A percentile compares a stretch with the other conserved stretches of the same genome.
These are phyloP conservation scores for Tympanuchus pallidicinctus DNA, from an alignment of 2,113 vertebrate species.

Conservation along the genomic window DNA sequence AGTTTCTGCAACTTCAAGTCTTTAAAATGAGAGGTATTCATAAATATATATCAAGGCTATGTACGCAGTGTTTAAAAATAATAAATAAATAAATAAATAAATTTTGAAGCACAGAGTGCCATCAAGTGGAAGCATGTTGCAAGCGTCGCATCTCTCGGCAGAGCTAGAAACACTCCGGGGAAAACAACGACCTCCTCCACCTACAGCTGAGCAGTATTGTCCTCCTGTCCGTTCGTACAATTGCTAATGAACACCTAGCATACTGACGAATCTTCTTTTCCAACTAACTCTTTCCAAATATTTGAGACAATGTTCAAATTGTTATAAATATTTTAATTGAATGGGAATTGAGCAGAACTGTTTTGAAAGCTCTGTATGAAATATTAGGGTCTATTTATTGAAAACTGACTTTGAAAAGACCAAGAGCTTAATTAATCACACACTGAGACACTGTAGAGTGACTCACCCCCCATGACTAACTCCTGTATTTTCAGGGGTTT, in stretches of 20 bases:
- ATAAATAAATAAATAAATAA: not conserved
- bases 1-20: not conserved
- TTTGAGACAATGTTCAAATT: not conserved
- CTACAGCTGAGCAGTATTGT: not conserved
- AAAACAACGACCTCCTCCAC: not conserved
- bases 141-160: not conserved
- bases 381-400: not conserved
- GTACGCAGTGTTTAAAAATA: not conserved
- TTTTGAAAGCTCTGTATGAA: not conserved
- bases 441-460: not conserved
- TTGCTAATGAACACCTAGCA: not conserved
- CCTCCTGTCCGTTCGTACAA: not conserved
- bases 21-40: not conserved
- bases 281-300: not conserved
- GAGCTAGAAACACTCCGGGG: not conserved
- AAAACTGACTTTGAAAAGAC: not conserved
- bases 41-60: not conserved
- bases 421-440: not conserved
- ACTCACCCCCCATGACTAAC: not conserved
- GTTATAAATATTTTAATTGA: not conserved
- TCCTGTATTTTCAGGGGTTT: not conserved
- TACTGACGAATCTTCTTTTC: not conserved
- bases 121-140: conserved; percentile 71
- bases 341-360: not conserved
- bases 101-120: conserved; percentile 65